phyloP scores from a whole-genome alignment of 2,888 invertebrate genomes.

The Physocephala rufipes region DNA sequence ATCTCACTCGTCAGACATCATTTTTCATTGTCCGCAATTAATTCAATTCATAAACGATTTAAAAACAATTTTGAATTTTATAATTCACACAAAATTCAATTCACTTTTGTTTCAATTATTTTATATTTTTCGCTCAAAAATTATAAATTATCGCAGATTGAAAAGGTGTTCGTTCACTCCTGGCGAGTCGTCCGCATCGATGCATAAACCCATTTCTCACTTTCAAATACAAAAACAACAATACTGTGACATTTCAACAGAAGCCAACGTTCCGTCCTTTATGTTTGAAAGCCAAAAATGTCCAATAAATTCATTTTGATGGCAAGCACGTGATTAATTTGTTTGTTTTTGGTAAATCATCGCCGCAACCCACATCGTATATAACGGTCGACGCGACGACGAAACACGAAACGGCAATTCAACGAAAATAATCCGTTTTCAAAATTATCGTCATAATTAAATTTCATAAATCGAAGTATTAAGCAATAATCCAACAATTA shows the following conservation, averaged over 20 bases:
- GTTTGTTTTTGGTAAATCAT: slow-evolving; percentile 16
- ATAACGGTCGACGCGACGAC: not conserved
- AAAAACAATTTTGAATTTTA: not conserved
- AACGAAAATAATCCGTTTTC: not conserved
- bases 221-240: slow-evolving; percentile 7
- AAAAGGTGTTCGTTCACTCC: slow-evolving; percentile 16
- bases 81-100: not conserved
- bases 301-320: slow-evolving; percentile 19
- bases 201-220: slow-evolving; percentile 30
- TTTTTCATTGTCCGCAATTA: not conserved
- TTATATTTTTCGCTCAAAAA: not conserved
- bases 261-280: no score
- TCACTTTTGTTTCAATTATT: not conserved
- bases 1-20: not conserved
- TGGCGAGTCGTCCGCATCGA: not conserved
- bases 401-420: not conserved
- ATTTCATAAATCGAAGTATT: slow-evolving; percentile 26
- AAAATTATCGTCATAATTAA: slow-evolving; percentile 24
- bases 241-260: slow-evolving; percentile 11
- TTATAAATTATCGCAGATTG: slow-evolving; percentile 25
- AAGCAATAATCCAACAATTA: slow-evolving; percentile 10
- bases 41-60: slow-evolving; percentile 14
- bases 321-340: slow-evolving; percentile 32
- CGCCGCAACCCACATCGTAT: no score
- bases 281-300: no score